Percentiles rank a stretch among this genome's conserved stretches.
phyloP scores from a whole-genome alignment of 1,140 invertebrate species.

The Gryon sp. region DNA sequence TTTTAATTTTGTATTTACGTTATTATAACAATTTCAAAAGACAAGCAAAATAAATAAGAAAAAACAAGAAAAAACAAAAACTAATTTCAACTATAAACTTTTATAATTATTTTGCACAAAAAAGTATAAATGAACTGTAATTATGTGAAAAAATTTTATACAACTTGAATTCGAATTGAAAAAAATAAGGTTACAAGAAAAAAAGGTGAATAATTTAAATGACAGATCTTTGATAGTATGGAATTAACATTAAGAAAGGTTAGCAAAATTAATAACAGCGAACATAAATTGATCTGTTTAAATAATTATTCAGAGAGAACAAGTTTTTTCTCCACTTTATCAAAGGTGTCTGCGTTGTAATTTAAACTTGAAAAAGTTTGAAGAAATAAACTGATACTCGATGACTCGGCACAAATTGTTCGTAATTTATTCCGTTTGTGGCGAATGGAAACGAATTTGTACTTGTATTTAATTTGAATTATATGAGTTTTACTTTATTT shows the following conservation, averaged over 20 bases:
- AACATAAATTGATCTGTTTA: conserved; percentile 24
- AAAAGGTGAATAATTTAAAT: conserved; percentile 10
- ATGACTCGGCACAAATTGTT: conserved; percentile 25
- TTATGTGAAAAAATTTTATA: too few species aligned
- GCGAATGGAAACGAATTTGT: too few species aligned
- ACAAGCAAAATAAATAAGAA: too few species aligned
- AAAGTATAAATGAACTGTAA: too few species aligned
- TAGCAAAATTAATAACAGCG: conserved; percentile 19
- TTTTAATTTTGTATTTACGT: background rate
- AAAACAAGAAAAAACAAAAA: too few species aligned
- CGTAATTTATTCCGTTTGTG: too few species aligned
- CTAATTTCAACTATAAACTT: too few species aligned
- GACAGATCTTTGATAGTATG: conserved; percentile 5
- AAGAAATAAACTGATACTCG: conserved; percentile 18
- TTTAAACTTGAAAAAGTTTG: background rate
- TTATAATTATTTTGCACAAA: too few species aligned
- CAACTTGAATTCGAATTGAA: conserved; percentile 8
- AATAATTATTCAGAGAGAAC: conserved; percentile 28
- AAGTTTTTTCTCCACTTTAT: conserved; percentile 10
- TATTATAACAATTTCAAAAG: too few species aligned
- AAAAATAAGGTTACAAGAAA: background rate
- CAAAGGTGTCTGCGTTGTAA: conserved; percentile 13
- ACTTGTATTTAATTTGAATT: too few species aligned
- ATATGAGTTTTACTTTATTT: too few species aligned
- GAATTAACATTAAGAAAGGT: conserved; percentile 27